Evolutionary conservation across 2,888 invertebrate species (phyloP).

Genomic region (Dryobota labecula): DNA sequence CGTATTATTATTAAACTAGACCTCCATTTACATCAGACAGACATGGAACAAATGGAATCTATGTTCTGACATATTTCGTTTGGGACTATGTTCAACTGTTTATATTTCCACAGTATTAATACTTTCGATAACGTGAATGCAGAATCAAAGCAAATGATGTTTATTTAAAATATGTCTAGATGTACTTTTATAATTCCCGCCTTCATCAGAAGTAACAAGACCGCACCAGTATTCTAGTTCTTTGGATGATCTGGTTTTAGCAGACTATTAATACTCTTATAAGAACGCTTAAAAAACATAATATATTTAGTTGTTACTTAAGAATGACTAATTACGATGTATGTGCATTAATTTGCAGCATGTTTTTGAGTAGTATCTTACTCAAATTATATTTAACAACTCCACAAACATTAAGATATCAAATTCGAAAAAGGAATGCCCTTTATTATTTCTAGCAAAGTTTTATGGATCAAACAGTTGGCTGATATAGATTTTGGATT

Average conservation of each 20-base stretch:
- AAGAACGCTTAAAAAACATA: not conserved
- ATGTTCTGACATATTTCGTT: not conserved
- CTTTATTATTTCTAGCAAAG: conserved; percentile 15
- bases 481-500: not conserved
- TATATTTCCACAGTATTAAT: not conserved
- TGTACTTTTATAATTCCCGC: not conserved
- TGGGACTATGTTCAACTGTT: not conserved
- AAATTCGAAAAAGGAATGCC: conserved; percentile 2
- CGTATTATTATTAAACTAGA: conserved; percentile 16
- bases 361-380: conserved; percentile 3
- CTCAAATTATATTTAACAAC: conserved; percentile 3
- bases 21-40: conserved; percentile 22
- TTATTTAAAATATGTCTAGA: not conserved
- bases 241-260: conserved; percentile 16
- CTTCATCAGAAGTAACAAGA: not conserved
- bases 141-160: not conserved
- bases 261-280: not conserved
- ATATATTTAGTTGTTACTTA: not conserved
- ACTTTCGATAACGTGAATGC: not conserved
- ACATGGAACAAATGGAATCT: conserved; percentile 4
- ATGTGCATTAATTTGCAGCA: conserved; percentile 1
- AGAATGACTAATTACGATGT: conserved; percentile 17
- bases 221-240: conserved; percentile 3
- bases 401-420: conserved; percentile 29
- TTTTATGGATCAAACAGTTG: conserved; percentile 13